Evolutionary conservation across 2,113 vertebrate genomes (phyloP).

Genomic region (Phalacrocorax aristotelis): DNA sequence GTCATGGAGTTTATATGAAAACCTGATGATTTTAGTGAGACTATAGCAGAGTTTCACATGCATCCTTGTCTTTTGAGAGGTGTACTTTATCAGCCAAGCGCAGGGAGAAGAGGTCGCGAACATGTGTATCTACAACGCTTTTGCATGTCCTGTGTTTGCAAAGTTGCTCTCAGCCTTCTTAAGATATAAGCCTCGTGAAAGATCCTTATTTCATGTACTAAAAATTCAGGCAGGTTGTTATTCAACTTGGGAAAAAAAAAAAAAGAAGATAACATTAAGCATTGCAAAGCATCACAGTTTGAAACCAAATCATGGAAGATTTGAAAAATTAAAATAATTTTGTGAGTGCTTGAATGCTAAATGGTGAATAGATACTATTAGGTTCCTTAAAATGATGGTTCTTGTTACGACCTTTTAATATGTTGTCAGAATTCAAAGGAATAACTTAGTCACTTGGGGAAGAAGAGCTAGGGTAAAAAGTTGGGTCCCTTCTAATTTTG

Average conservation of each 20-base stretch:
- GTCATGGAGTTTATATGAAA: not conserved
- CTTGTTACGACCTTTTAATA: not conserved
- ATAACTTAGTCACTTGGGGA: not conserved
- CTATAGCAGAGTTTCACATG: not conserved
- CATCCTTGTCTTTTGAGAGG: not conserved
- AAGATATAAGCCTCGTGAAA: not conserved
- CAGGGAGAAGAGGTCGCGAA: not conserved
- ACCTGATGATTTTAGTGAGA: not conserved
- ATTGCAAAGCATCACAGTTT: not conserved
- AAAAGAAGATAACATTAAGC: not conserved
- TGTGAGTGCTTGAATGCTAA: not conserved
- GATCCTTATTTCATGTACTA: not conserved
- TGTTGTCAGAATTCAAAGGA: not conserved
- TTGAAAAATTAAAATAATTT: not conserved
- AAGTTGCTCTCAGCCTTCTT: not conserved
- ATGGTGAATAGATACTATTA: not conserved
- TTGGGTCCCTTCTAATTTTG: not conserved
- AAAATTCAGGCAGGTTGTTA: not conserved
- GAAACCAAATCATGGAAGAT: not conserved
- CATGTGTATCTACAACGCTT: not conserved
- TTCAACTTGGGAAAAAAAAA: not conserved
- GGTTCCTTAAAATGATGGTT: not conserved
- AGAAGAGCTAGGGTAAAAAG: not conserved
- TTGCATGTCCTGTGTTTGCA: not conserved
- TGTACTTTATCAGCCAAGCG: not conserved